Evolutionary conservation across 1,140 invertebrate species (phyloP), one percentile per base, ranked within the genome.

Genomic region (Danaus melanippus): DNA sequence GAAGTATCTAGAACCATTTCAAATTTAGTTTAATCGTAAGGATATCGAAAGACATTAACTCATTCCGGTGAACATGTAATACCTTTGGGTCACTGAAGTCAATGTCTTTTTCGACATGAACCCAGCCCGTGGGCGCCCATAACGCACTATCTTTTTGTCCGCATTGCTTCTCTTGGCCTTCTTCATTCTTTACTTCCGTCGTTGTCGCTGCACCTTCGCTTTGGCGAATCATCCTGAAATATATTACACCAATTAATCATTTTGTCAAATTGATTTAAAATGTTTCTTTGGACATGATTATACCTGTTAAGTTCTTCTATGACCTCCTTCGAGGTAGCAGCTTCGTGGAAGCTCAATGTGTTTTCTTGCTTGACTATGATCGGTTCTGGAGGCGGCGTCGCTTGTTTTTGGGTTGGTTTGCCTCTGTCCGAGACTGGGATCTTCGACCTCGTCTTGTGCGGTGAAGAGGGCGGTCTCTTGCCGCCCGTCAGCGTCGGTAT

Each of bases 41-140:
- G 4, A 0, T 0, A 7, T 32, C 5, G 21, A 7, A 5, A 5
- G 6, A 5, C 21, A 32, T 32, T 32, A 32, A 32, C 7, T 32
- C 21, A 7, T 32, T 7, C 21, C 21, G 6, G 21, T 32, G 15
- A 15, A 15, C 15, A 1, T 15, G 46, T 7, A 44, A 32, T 84
- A 93, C 92, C 89, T 93, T 93, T n/a, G 93, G 93, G 86, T 94
- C 92, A 67, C 89, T 92, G 67, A 94, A 91, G 76, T 93, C 92
- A 58, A 93, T 92, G 68, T 93, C 91, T 53, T 90, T 89, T 76
- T 93, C 92, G 12, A 94, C 91, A 77, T 93, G 92, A 57, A 94
- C 90, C 92, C 93, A 94, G 53, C 92, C 92, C 3, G 92, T 93
- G 15, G 91, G 90, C 66, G 90, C 91, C 75, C 92, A 92, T 62